A percentile compares a stretch with the other conserved stretches of the same genome.
These are phyloP conservation scores for Grammomys surdaster DNA, from an alignment of 2,113 vertebrate species.

Conservation along the genomic window DNA sequence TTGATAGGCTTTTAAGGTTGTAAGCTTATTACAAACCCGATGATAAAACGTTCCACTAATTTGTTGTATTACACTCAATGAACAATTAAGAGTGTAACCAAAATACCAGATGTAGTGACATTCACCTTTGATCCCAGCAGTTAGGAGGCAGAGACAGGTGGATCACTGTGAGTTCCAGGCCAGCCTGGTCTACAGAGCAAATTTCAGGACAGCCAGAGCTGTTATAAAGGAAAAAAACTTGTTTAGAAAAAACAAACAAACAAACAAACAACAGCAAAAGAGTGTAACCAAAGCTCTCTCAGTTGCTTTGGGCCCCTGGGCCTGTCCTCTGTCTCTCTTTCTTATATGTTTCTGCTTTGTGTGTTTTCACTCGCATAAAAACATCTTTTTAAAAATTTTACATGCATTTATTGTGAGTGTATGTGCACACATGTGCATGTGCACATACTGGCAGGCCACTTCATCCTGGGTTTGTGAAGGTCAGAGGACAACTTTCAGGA, in stretches of 20 bases:
- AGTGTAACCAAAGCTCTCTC: background rate
- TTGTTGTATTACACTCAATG: background rate
- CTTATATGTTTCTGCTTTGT: background rate
- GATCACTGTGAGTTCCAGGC: background rate
- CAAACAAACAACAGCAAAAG: background rate
- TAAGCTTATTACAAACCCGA: background rate
- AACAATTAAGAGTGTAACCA: background rate
- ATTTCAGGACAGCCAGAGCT: background rate
- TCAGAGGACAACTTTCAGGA: background rate
- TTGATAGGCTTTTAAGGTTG: background rate
- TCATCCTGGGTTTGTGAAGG: background rate
- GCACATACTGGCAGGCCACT: background rate
- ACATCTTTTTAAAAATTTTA: background rate
- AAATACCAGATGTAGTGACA: background rate
- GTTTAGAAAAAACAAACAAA: background rate
- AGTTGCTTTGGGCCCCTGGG: background rate
- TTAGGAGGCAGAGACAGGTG: background rate
- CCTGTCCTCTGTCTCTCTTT: background rate
- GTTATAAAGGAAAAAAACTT: background rate
- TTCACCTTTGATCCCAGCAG: background rate
- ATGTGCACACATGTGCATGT: background rate
- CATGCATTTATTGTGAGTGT: background rate
- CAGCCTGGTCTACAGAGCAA: background rate
- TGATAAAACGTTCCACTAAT: background rate
- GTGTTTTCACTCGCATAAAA: background rate